Percentiles rank a stretch among this genome's conserved stretches.
phyloP scores from a whole-genome alignment of 2,113 vertebrate genomes.

The Aspidoscelis tigris region DNA sequence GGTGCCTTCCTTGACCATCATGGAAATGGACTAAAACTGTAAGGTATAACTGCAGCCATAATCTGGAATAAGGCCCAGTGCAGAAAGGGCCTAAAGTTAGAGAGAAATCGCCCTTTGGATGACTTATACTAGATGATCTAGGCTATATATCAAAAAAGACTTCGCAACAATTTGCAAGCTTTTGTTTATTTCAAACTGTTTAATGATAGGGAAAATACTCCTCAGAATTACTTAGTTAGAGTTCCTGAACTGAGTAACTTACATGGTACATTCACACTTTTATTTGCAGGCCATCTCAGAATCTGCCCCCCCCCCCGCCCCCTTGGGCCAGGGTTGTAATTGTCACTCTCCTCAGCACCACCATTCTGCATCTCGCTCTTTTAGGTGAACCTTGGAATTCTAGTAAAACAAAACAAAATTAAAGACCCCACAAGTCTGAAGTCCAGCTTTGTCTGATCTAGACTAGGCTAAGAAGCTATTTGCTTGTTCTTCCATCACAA shows the following conservation, averaged over 20 bases:
- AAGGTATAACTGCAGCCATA: too few relatives aligned
- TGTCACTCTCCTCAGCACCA: neutral
- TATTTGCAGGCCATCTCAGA: neutral
- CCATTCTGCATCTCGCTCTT: neutral
- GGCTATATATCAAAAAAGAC: too few relatives aligned
- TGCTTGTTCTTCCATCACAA: neutral
- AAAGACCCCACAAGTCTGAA: neutral
- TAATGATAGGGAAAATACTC: too few relatives aligned
- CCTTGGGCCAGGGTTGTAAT: too few relatives aligned
- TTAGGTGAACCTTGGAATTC: neutral
- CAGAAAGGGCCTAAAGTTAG: too few relatives aligned
- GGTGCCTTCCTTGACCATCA: too few relatives aligned
- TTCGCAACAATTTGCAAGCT: neutral
- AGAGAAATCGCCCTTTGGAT: neutral
- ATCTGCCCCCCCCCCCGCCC: too few relatives aligned
- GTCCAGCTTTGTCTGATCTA: neutral
- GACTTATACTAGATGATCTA: neutral
- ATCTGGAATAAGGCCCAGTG: too few relatives aligned
- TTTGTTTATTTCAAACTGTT: neutral
- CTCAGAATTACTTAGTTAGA: neutral
- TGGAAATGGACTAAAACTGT: too few relatives aligned
- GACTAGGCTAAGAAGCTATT: neutral
- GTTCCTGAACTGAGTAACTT: neutral
- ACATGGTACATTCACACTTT: neutral
- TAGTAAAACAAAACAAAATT: neutral